phyloP scores from a whole-genome alignment of 2,113 vertebrate genomes.

The Oncorhynchus keta region DNA sequence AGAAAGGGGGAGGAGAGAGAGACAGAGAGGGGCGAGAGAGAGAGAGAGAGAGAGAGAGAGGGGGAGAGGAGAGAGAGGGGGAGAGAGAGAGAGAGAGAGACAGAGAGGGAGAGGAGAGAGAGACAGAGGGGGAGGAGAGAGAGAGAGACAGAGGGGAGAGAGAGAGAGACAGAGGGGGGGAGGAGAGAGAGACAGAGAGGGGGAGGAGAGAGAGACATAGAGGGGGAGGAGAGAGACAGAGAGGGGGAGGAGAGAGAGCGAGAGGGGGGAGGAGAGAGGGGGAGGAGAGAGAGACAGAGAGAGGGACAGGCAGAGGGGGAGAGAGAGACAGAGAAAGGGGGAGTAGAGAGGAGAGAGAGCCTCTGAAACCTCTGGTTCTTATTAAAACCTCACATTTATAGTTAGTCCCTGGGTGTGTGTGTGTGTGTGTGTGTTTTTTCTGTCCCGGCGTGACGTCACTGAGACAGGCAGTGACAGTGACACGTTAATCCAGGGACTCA shows the following conservation, averaged over 20 bases:
- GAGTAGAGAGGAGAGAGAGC: constrained; percentile 45
- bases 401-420: constrained; percentile 38
- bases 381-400: constrained; percentile 68
- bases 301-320: background rate
- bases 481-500: constrained; percentile 61
- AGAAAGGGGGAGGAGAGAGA: constrained; percentile 23
- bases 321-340: constrained; percentile 16
- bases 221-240: no score
- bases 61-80: rapidly evolving
- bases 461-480: constrained; percentile 54
- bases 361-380: constrained; percentile 59
- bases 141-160: no score
- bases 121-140: no score
- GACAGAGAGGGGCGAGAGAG: no score
- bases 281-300: background rate
- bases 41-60: no score
- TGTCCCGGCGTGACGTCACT: constrained; percentile 58
- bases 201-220: rapidly evolving
- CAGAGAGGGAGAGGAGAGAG: no score
- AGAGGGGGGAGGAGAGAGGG: background rate
- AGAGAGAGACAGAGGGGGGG: no score
- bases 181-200: no score
- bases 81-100: background rate
- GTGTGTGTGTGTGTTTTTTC: constrained; percentile 6
- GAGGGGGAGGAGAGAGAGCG: no score